A percentile compares a stretch with the other conserved stretches of the same genome.
These are phyloP conservation scores for Tridacna gigas DNA, from an alignment of 2,888 invertebrate genomes.

Conservation along the genomic window DNA sequence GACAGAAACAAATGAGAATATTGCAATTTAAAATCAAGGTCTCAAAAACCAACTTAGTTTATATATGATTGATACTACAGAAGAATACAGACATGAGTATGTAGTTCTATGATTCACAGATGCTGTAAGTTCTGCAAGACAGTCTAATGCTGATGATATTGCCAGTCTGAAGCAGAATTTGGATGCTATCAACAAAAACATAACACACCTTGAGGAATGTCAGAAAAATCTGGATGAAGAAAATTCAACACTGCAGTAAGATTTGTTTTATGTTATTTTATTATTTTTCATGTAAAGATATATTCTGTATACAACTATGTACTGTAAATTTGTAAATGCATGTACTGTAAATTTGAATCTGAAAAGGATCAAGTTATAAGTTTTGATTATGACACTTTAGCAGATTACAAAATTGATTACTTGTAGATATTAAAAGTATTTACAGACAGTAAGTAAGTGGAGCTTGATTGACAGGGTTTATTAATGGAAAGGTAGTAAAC, in stretches of 20 bases:
- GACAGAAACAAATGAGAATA: too few relatives aligned
- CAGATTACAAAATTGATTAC: too few relatives aligned
- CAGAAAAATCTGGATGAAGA: conserved; percentile 80
- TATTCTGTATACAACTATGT: too few relatives aligned
- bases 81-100: neutral
- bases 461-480: too few relatives aligned
- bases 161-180: conserved; percentile 77
- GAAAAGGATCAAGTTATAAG: too few relatives aligned
- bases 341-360: too few relatives aligned
- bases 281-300: neutral
- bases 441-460: too few relatives aligned
- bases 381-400: neutral
- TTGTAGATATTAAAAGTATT: too few relatives aligned
- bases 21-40: too few relatives aligned
- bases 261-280: neutral
- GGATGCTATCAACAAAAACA: conserved; percentile 77
- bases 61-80: neutral
- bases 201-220: conserved; percentile 73
- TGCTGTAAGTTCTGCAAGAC: conserved; percentile 82
- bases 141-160: conserved; percentile 81
- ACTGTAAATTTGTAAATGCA: too few relatives aligned
- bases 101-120: conserved; percentile 66
- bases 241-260: conserved; percentile 82
- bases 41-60: neutral
- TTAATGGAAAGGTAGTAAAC: neutral